Percentiles rank a stretch among this genome's conserved stretches.
Conservation (phyloP, 2,888 invertebrate species). For the Leptogaster cylindrica region DNA sequence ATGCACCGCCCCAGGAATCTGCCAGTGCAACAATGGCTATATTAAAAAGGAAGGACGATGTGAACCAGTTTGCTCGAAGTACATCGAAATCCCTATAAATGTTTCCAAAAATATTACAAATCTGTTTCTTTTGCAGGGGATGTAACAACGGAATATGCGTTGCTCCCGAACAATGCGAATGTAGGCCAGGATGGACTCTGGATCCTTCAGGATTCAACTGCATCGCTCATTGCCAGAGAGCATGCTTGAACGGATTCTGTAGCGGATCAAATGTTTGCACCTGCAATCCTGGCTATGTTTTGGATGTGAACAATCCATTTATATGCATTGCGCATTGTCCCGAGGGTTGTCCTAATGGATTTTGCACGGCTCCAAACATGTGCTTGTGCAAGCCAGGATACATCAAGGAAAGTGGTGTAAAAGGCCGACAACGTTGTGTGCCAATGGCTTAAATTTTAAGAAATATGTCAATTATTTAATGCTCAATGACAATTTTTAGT, state of each 20-base stretch:
- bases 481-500: no score
- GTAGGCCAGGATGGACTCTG: slow-evolving; percentile 39
- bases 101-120: neutral
- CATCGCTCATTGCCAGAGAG: slow-evolving; percentile 66
- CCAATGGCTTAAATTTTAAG: slow-evolving; percentile 17
- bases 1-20: slow-evolving; percentile 63
- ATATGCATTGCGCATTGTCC: slow-evolving; percentile 70
- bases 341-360: slow-evolving; percentile 76
- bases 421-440: slow-evolving; percentile 70
- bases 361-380: slow-evolving; percentile 74
- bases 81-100: slow-evolving; percentile 25
- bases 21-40: slow-evolving; percentile 63
- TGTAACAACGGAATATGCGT: slow-evolving; percentile 56
- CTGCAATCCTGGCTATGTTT: slow-evolving; percentile 65
- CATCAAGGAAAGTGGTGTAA: slow-evolving; percentile 67
- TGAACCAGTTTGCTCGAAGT: slow-evolving; percentile 25
- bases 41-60: slow-evolving; percentile 49
- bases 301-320: slow-evolving; percentile 58
- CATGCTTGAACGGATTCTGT: slow-evolving; percentile 75
- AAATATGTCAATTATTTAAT: no score
- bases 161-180: slow-evolving; percentile 54
- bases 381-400: slow-evolving; percentile 77
- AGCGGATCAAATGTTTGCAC: slow-evolving; percentile 69
- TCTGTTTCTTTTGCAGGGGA: slow-evolving; percentile 42
- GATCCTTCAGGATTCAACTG: slow-evolving; percentile 59